Base-by-base conservation (phyloP, 2,888 invertebrate genomes). In the Campopleginae sp. region DNA sequence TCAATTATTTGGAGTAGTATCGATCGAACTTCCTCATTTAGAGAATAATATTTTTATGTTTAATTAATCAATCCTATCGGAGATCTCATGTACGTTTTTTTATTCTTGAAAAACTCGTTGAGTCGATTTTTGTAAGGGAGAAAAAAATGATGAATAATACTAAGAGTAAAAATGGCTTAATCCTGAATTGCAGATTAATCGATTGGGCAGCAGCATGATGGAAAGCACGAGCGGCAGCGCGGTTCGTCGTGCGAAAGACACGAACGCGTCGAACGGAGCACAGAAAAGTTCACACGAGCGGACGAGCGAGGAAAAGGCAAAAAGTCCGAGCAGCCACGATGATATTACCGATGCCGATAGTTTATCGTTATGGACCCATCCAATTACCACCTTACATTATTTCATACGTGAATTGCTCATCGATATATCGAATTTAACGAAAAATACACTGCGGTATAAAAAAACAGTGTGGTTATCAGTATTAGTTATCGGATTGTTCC, bases 321-420 rank as follows among this genome's bases (percentile, higher is more conserved):
- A 86, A 78, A 63, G 74, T 58, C 78, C 68, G 31, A 88, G 88
- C 12, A 63, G n/a, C 10, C 84, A 80, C 48, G 87, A 82, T 33
- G 87, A 89, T 61, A 86, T 88, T 70, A 88, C 92, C 87, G 93
- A 94, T 86, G 85, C 92, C 33, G 93, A 93, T 78, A 89, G 90
- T 80, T 89, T 93, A 76, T 93, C 93, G 23, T 84, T 94, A 61
- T 94, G 93, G 93, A 90, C 92, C 75, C 93, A 93, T 91, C 94
- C 94, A 82, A 88, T 93, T 51, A 92, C 89, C 63, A 94, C 93
- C 33, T 88, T 94, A 68, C 91, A 91, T 88, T 94, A 93, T 89
- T 94, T 93, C 89, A 81, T 93, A 87, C 91, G 89, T 80, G 94
- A 94, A 91, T 88, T 93, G 88, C 89, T 93, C 78, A 91, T 92